These are phyloP conservation scores for Timema podura DNA, from an alignment of 2,888 invertebrate genomes.

Conservation along the genomic window DNA sequence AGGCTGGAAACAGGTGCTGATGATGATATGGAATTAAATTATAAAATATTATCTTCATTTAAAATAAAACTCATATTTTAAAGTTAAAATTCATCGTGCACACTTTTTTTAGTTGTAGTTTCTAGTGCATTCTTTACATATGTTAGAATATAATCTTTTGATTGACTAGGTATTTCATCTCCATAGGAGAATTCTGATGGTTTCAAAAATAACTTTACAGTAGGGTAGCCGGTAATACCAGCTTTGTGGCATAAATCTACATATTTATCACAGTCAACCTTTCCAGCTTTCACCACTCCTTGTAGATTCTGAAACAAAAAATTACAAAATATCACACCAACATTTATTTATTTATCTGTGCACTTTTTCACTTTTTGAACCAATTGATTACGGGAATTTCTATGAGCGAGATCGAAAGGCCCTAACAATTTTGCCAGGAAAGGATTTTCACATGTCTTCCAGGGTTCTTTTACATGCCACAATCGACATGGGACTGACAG, in stretches of 20 bases:
- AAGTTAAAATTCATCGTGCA: slow-evolving; percentile 12
- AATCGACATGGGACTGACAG: too few species aligned
- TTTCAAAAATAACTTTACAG: slow-evolving; percentile 49
- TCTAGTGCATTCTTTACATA: slow-evolving; percentile 15
- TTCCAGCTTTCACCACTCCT: slow-evolving; percentile 54
- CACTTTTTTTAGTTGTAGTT: not conserved
- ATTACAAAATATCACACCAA: not conserved
- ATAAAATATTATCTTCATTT: too few species aligned
- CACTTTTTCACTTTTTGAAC: too few species aligned
- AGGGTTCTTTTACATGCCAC: too few species aligned
- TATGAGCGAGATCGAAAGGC: too few species aligned
- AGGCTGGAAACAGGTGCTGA: too few species aligned
- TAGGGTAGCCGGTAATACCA: slow-evolving; percentile 56
- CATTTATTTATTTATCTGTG: not conserved
- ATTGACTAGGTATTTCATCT: slow-evolving; percentile 22
- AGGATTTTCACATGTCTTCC: too few species aligned
- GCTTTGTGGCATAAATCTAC: slow-evolving; percentile 51
- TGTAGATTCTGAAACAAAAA: slow-evolving; percentile 46
- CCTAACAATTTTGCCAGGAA: too few species aligned
- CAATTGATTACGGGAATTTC: too few species aligned
- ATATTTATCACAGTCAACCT: slow-evolving; percentile 61
- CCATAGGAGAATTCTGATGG: not conserved
- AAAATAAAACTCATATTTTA: too few species aligned
- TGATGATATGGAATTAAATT: too few species aligned
- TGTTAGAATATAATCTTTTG: slow-evolving; percentile 13